Base-by-base conservation (phyloP, 1,140 invertebrate genomes). In the Neodiprion fabricii region DNA sequence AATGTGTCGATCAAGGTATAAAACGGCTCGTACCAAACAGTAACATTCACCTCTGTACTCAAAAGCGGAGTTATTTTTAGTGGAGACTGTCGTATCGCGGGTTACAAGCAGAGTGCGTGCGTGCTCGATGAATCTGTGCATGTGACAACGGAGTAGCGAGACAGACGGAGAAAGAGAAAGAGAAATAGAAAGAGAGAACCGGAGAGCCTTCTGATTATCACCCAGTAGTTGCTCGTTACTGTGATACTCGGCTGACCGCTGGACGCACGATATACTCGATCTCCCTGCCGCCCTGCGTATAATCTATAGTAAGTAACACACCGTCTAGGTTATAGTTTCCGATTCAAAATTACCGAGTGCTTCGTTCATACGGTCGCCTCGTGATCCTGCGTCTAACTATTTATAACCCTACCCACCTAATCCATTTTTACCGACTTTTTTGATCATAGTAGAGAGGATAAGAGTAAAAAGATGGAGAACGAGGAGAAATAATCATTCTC, bases 1-100 rank as follows among this genome's bases (percentile, higher is more conserved):
- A 85, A 85, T 85, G 83, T 84, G 83, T 84, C 83, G 83, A 78
- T 83, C 83, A 77, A 82, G 83, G 76, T 84, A 85, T 78, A 84
- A 85, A 83, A 85, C 80, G 83, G 53, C 53, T 61, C 82, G 74
- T 69, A 71, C 66, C 50, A 49, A 75, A 69, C 67, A 69, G 67
- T 69, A 69, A 69, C 53, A 61, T 61, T 61, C 53, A 61, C 53
- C 53, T 61, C 53, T 61, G 53, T 61, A 61, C 11, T 17, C n/a
- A 14, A 61, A 61, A 17, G 53, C 11, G 67, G 11, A 47, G 17
- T 69, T 69, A 69, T 69, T 69, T 69, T 69, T 69, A 69, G 67
- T 69, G 61, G 53, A 17, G 11, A 40, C 28, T 40, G 28, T 40
- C 28, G 28, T 40, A 40, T 40, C 28, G 28, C 28, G 28, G 11